Evolutionary conservation across 2,888 invertebrate species (phyloP).

Genomic region (Diaphora mendica): DNA sequence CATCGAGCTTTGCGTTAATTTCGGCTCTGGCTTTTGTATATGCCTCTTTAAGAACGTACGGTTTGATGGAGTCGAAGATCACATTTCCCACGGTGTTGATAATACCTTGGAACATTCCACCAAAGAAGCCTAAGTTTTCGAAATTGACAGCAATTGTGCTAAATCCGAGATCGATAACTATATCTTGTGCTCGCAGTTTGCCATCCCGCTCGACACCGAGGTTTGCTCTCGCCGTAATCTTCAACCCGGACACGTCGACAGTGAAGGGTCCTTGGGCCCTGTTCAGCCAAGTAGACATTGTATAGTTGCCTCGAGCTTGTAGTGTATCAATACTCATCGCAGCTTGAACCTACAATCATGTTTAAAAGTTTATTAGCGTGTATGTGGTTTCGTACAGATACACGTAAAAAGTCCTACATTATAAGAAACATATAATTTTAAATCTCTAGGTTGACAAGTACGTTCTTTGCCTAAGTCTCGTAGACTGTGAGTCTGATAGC

Average conservation of each 20-base stretch:
- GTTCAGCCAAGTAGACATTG: constrained; percentile 90
- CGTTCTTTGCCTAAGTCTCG: not conserved
- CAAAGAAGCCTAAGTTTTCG: constrained; percentile 92
- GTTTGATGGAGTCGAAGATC: constrained; percentile 95
- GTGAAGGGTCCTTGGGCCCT: constrained; percentile 91
- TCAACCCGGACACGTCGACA: constrained; percentile 90
- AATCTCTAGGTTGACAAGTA: not conserved
- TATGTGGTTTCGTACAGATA: not conserved
- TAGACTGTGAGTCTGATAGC: too few relatives aligned
- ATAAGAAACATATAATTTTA: not conserved
- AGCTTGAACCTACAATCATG: constrained; percentile 88
- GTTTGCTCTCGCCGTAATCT: constrained; percentile 89
- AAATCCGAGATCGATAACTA: constrained; percentile 92
- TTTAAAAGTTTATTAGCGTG: not conserved
- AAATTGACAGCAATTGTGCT: constrained; percentile 92
- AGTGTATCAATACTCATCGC: constrained; percentile 90
- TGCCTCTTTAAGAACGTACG: constrained; percentile 92
- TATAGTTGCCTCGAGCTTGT: constrained; percentile 91
- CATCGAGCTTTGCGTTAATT: constrained; percentile 91
- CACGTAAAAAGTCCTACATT: not conserved
- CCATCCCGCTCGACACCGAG: constrained; percentile 92
- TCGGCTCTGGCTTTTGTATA: constrained; percentile 91
- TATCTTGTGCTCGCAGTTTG: constrained; percentile 91
- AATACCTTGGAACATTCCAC: constrained; percentile 89
- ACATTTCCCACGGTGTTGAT: constrained; percentile 93